Evolutionary conservation across 2,797 vertebrate species (phyloP), one percentile per base, ranked within the genome.

Genomic region (Dipus sagitta): DNA sequence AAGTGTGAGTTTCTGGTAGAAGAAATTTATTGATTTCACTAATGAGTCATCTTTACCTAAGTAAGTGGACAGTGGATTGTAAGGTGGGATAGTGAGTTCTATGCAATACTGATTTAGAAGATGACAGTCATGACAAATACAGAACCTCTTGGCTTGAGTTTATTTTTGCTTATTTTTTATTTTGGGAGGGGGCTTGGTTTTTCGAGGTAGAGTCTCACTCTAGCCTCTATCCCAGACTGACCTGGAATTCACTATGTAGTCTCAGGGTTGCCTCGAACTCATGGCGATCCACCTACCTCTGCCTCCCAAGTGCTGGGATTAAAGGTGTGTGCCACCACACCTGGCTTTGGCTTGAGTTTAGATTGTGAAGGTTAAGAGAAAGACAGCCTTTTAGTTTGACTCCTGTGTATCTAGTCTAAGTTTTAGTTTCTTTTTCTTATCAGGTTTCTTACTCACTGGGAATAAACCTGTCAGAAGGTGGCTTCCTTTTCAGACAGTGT

Each of bases 361-460:
- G 47, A 24, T 38, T 28, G 23, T 65, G 30, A 30, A 38, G 58
- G 74, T 58, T 32, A 67, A 47, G 75, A 72, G 68, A 76, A 70
- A 67, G 38, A 26, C 34, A 76, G 7, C 14, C 6, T 34, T 32
- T 76, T 18, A 67, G 58, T 24, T 28, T 24, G 64, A 58, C 1
- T 77, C 30, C 10, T 83, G 87, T 78, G 54, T 24, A 17, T 86
- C 30, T 83, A 71, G 47, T n/a, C 42, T 75, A 17, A 62, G 74
- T 90, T 76, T 71, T 65, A 76, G 3, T 42, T 87, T 84, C 86
- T 34, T 80, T 68, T 20, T 42, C 26, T 82, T 24, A 80, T 68
- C 32, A 2, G 54, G 9, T 18, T 94, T 42, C 89, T 70, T 60
- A 68, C 78, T 88, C 47, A 93, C 72, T 65, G 82, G 79, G 62